Base-by-base conservation (phyloP, 1,140 invertebrate species). In the Macrocentrus cingulum region DNA sequence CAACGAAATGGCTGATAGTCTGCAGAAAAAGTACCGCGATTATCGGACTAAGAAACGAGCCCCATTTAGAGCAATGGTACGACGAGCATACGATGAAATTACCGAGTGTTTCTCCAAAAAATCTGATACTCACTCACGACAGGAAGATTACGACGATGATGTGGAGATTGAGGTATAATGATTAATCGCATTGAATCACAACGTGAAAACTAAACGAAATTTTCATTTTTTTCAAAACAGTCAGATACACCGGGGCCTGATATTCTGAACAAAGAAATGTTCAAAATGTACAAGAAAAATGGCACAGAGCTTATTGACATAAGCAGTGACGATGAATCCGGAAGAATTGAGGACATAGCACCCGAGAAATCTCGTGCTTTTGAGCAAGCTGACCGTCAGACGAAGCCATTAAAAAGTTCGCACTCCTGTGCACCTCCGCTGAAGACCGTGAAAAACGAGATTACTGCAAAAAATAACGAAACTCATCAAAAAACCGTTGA, bases 1-100 rank as follows among this genome's bases (percentile, higher is more conserved):
- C 23, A 84, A 84, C 64, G 84, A 85, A 69, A 89, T 91, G 87
- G 86, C 87, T 63, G 85, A 86, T 69, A 80, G 83, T 63, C 80
- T 91, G 23, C 86, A 87, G 79, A 84, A 81, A 67, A 83, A 83
- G 63, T 89, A 87, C 73, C 81, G 83, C 15, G 88, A 91, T 64
- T 91, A 91, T 74, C 81, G 80, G 45, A 83, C 82, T 67, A 87
- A 84, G 66, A 89, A 88, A 72, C 81, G 85, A 45, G 81, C 73
- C 44, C 82, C 86, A 19, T 91, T 91, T 71, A 83, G 83, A 68
- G 76, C 81, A 54, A 76, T 84, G 70, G 87, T 91, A 8, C 60
- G 85, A 80, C 72, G 77, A 78, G 81, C 84, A 71, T 86, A 81
- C 55, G 78, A 79, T 66, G 69, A 79, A 72, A 67, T 76, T 59